Evolutionary conservation across 1,140 invertebrate species (phyloP).

Genomic region (Drosophila chauvacae): DNA sequence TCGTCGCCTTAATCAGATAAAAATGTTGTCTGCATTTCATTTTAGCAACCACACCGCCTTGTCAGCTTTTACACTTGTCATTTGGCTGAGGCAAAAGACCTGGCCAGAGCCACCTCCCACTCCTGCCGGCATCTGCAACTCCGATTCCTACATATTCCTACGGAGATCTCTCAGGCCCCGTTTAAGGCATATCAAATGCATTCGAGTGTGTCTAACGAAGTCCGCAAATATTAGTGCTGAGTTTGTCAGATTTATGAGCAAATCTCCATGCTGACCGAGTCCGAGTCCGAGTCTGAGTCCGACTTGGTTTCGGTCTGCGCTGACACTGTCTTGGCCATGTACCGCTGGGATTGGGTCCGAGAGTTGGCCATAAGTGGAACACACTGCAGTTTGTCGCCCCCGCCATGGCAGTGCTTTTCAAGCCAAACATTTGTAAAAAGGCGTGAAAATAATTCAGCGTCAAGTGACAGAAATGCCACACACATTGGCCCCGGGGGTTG

Average conservation of each 20-base stretch:
- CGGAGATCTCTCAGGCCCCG: constrained; percentile 61
- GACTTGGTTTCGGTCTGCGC: constrained; percentile 14
- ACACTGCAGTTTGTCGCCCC: constrained; percentile 69
- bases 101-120: constrained; percentile 16
- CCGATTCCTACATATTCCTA: constrained; percentile 13
- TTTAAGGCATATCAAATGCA: constrained; percentile 83
- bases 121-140: neutral
- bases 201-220: constrained; percentile 83
- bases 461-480: constrained; percentile 83
- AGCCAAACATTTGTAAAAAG: constrained; percentile 82
- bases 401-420: constrained; percentile 73
- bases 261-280: constrained; percentile 79
- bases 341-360: constrained; percentile 45
- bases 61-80: constrained; percentile 82
- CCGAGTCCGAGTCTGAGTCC: constrained; percentile 50
- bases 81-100: constrained; percentile 39
- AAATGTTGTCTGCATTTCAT: constrained; percentile 71
- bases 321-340: constrained; percentile 20
- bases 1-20: constrained; percentile 71
- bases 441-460: constrained; percentile 83
- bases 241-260: constrained; percentile 83
- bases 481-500: constrained; percentile 55
- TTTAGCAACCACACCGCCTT: constrained; percentile 60
- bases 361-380: constrained; percentile 77
- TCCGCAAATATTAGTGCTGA: constrained; percentile 83